A percentile compares a stretch with the other conserved stretches of the same genome.
Evolutionary conservation across 2,113 vertebrate genomes (phyloP).

Genomic region (Pelusios castaneus): DNA sequence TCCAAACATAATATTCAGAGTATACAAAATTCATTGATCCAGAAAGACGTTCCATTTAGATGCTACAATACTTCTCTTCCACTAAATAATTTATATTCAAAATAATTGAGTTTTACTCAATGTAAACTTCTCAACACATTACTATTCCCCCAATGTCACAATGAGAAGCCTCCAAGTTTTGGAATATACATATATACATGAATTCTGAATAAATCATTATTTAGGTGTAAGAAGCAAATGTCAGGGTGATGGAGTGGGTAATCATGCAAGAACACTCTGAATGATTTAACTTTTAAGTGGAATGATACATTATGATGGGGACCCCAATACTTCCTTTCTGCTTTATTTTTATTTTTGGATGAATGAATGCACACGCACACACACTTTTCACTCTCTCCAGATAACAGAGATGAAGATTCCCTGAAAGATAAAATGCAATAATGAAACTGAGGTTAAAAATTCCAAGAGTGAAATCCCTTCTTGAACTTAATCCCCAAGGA

Average conservation of each 20-base stretch:
- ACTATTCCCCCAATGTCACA: not conserved
- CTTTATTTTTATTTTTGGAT: slow-evolving; percentile 10
- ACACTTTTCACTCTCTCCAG: slow-evolving; percentile 19
- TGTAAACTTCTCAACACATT: not conserved
- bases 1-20: not conserved
- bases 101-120: not conserved
- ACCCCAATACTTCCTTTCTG: slow-evolving; percentile 19
- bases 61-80: not conserved
- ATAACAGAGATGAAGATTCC: slow-evolving; percentile 28
- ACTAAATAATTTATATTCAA: not conserved
- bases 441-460: not conserved
- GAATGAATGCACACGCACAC: slow-evolving; percentile 6
- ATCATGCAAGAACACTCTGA: not conserved
- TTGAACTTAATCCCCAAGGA: not conserved
- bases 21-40: not conserved
- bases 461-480: not conserved
- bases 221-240: not conserved
- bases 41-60: not conserved
- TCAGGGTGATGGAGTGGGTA: not conserved
- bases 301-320: slow-evolving; percentile 32
- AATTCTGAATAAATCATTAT: not conserved
- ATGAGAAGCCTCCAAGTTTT: not conserved
- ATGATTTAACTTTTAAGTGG: slow-evolving; percentile 32
- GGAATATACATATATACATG: not conserved
- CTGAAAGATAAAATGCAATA: slow-evolving; percentile 36